phyloP scores from a whole-genome alignment of 2,113 vertebrate genomes.

The Malurus elegans region DNA sequence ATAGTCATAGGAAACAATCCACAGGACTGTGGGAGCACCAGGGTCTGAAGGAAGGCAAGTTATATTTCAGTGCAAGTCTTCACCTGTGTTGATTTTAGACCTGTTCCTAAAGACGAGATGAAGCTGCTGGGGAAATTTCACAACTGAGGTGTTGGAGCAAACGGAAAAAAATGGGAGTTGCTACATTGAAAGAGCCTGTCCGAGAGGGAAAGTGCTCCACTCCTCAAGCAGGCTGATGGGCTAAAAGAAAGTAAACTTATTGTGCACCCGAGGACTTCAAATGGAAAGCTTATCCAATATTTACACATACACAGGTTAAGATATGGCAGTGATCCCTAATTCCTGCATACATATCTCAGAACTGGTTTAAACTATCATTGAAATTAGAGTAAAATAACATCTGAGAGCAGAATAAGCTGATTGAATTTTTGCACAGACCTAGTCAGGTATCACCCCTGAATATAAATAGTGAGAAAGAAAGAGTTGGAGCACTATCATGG shows the following conservation, averaged over 20 bases:
- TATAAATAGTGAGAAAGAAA: neutral
- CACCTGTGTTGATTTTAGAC: neutral
- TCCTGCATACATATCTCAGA: neutral
- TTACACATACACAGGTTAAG: neutral
- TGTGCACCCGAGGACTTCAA: neutral
- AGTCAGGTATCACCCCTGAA: neutral
- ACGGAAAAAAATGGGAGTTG: neutral
- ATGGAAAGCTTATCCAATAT: neutral
- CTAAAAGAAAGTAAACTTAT: neutral
- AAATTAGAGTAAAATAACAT: neutral
- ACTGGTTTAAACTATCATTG: neutral
- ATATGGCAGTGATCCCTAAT: neutral
- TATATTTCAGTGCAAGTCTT: neutral
- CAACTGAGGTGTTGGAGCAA: neutral
- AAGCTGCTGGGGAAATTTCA: neutral
- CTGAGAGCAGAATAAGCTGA: neutral
- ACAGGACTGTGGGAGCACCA: neutral
- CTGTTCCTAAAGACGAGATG: neutral
- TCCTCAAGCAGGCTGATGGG: neutral
- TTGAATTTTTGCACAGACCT: neutral
- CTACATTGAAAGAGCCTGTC: neutral
- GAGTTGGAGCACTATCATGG: neutral
- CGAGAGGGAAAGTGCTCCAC: neutral
- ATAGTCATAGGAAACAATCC: neutral
- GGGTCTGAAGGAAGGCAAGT: neutral